Percentiles rank a stretch among this genome's conserved stretches.
Evolutionary conservation across 2,888 invertebrate species (phyloP).

Genomic region (Drosophila kambysellisi): DNA sequence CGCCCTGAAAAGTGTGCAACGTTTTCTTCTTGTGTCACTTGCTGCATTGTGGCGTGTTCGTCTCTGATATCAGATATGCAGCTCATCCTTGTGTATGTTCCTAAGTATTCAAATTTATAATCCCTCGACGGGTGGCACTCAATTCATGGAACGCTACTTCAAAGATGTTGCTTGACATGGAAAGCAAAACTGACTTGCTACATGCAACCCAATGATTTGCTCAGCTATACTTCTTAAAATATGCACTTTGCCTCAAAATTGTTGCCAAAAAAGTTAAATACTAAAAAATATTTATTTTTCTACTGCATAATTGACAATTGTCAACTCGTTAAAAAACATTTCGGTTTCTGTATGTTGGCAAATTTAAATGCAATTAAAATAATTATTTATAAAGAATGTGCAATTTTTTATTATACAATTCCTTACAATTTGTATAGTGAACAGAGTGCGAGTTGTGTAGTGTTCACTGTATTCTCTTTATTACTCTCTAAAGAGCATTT

Average conservation of each 20-base stretch:
- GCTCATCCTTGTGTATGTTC: not conserved
- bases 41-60: slow-evolving; percentile 5
- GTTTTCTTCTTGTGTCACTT: slow-evolving; percentile 1
- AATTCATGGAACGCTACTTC: slow-evolving; percentile 4
- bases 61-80: slow-evolving; percentile 29
- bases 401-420: not conserved
- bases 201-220: not conserved
- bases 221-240: not conserved
- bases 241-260: not conserved
- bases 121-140: not conserved
- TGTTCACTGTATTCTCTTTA: not conserved
- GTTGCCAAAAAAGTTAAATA: not conserved
- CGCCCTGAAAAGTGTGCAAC: slow-evolving; percentile 29
- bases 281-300: not conserved
- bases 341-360: not conserved
- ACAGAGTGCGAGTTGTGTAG: not conserved
- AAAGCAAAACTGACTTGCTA: not conserved
- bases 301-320: not conserved
- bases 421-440: not conserved
- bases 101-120: slow-evolving; percentile 21
- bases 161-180: not conserved
- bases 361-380: not conserved
- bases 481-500: not conserved
- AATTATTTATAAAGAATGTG: too few species aligned
- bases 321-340: not conserved